Evolutionary conservation across 2,888 invertebrate species (phyloP), one percentile per base, ranked within the genome.

Genomic region (Lithophane ornitopus): DNA sequence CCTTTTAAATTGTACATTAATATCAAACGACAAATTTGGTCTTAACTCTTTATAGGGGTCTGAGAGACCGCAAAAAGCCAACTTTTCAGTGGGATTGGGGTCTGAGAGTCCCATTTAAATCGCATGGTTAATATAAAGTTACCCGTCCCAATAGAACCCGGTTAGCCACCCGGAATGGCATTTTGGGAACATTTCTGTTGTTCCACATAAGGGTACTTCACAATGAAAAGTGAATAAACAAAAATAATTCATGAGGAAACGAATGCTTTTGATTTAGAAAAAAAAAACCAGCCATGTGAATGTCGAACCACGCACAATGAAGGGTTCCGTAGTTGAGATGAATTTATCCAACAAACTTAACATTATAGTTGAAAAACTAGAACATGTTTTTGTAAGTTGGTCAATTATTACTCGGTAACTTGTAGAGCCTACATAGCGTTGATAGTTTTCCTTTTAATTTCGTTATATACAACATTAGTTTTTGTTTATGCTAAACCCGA

Each of bases 121-220:
- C 87, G 89, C 84, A 85, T 88, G 85, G 90, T 91, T 93, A 90
- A 92, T 92, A 92, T 81, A 84, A 81, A 87, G 77, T 90, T 88
- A 89, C 88, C 89, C 85, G 74, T 81, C 85, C 90, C 86, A 78
- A 85, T 84, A 85, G 87, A 83, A 82, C 77, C 77, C 78, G 85
- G 78, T 81, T 87, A 88, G 82, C 89, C 87, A 83, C 85, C 86
- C 77, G 89, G 86, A 90, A 91, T 90, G 91, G 89, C 89, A 89
- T 92, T 93, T 92, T 87, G 86, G 89, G 88, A 72, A 90, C 88
- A 89, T 89, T 91, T 90, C 90, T 88, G 89, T 89, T 89, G 88
- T 87, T 87, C 76, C 54, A 70, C 84, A n/a, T 87, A 91, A 76
- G 89, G 84, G 56, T 61, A 19, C 16, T 85, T 78, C 80, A 89